phyloP scores from a whole-genome alignment of 2,888 invertebrate genomes.

The Cheilosia grossa region DNA sequence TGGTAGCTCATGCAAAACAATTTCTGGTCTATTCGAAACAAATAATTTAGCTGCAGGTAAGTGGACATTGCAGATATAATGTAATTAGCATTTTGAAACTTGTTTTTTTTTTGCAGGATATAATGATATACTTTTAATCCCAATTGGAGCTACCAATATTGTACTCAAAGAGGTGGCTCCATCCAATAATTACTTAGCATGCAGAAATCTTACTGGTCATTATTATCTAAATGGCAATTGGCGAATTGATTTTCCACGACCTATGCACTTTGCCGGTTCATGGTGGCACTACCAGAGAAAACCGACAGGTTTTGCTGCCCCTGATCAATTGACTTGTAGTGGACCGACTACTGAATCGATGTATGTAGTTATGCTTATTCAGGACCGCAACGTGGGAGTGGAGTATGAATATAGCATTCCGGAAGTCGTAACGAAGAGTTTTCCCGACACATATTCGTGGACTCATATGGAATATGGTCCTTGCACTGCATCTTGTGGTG shows the following conservation, averaged over 20 bases:
- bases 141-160: slow-evolving; percentile 96
- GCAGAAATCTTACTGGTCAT: slow-evolving; percentile 91
- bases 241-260: slow-evolving; percentile 95
- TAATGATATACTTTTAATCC: slow-evolving; percentile 95
- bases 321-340: slow-evolving; percentile 91
- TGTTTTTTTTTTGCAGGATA: slow-evolving; percentile 87
- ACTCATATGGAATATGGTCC: slow-evolving; percentile 87
- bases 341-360: slow-evolving; percentile 97
- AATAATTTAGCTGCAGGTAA: slow-evolving; percentile 90
- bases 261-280: slow-evolving; percentile 91
- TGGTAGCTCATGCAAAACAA: slow-evolving; percentile 93
- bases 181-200: slow-evolving; percentile 95
- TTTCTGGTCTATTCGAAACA: slow-evolving; percentile 88
- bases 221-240: slow-evolving; percentile 98
- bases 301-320: slow-evolving; percentile 91
- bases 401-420: slow-evolving; percentile 96
- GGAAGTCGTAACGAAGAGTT: slow-evolving; percentile 86
- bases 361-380: slow-evolving; percentile 92
- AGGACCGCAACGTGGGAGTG: slow-evolving; percentile 93
- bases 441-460: slow-evolving; percentile 93
- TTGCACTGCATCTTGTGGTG: slow-evolving; percentile 95
- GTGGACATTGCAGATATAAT: too few relatives aligned
- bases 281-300: slow-evolving; percentile 94
- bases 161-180: slow-evolving; percentile 89
- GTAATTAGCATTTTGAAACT: neutral